Evolutionary conservation across 1,140 invertebrate genomes (phyloP).

Genomic region (Sminthurides bifidus): DNA sequence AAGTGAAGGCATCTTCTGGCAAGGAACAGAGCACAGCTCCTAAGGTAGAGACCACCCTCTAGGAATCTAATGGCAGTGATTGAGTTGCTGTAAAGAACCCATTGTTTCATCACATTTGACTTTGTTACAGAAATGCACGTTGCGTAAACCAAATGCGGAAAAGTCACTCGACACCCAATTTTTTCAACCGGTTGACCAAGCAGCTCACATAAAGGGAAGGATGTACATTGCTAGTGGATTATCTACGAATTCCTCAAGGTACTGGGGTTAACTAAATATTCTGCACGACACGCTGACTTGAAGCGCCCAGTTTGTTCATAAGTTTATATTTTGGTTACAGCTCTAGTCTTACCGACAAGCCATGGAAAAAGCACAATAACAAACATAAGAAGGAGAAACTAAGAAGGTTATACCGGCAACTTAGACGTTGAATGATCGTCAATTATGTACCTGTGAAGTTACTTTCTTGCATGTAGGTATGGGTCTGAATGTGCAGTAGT

Average conservation of each 20-base stretch:
- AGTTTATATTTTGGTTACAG: neutral
- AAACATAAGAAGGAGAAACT: constrained; percentile 76
- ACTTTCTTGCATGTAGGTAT: no score
- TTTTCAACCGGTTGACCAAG: constrained; percentile 24
- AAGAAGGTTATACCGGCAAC: constrained; percentile 62
- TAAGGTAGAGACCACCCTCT: no score
- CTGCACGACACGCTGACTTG: neutral
- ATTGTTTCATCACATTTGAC: neutral
- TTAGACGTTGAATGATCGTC: constrained; percentile 48
- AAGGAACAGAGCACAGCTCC: no score
- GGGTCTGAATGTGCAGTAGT: no score
- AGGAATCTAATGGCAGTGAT: neutral
- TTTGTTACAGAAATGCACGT: neutral
- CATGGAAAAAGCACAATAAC: constrained; percentile 62
- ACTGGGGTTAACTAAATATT: constrained; percentile 1
- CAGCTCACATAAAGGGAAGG: constrained; percentile 28
- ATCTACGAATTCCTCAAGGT: constrained; percentile 5
- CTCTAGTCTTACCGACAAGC: constrained; percentile 12
- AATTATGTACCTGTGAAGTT: no score
- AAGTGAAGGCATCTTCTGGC: no score
- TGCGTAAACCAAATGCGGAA: constrained; percentile 15
- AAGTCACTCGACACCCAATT: constrained; percentile 29
- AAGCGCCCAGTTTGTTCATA: neutral
- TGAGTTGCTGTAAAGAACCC: neutral
- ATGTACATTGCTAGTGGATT: constrained; percentile 17